phyloP scores from a whole-genome alignment of 2,113 vertebrate genomes.

The Guaruba guarouba region DNA sequence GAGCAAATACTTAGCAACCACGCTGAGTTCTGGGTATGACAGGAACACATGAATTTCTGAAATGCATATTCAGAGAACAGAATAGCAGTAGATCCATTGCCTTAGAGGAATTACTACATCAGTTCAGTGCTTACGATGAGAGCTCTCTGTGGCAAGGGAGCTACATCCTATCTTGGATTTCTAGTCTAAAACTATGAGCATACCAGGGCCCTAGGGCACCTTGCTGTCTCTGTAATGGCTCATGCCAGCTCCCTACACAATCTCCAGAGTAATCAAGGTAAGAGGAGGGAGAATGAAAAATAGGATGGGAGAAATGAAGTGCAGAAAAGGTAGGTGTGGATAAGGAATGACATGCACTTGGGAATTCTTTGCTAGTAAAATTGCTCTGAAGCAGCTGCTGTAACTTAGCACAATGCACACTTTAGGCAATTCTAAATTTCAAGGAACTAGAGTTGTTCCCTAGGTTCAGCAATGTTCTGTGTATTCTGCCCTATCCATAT shows the following conservation, averaged over 20 bases:
- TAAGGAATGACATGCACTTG: not conserved
- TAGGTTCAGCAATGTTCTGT: not conserved
- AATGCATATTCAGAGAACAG: not conserved
- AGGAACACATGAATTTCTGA: not conserved
- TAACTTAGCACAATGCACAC: not conserved
- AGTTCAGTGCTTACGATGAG: not conserved
- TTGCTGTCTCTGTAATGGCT: not conserved
- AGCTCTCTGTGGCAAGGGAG: not conserved
- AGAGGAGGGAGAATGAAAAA: not conserved
- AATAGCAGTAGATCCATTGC: not conserved
- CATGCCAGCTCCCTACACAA: not conserved
- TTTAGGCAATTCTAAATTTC: not conserved
- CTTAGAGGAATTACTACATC: not conserved
- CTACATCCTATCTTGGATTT: not conserved
- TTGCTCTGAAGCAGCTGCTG: not conserved
- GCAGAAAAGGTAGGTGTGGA: not conserved
- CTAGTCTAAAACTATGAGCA: not conserved
- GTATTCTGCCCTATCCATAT: fast-evolving
- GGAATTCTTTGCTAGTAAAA: not conserved
- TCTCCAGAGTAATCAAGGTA: not conserved
- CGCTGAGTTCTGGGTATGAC: fast-evolving
- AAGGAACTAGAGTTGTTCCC: not conserved
- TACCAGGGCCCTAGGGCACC: not conserved
- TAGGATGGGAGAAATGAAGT: not conserved
- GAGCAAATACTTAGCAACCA: not conserved